Base-by-base conservation (phyloP, 2,797 vertebrate species). In the Coregonus suidteri region DNA sequence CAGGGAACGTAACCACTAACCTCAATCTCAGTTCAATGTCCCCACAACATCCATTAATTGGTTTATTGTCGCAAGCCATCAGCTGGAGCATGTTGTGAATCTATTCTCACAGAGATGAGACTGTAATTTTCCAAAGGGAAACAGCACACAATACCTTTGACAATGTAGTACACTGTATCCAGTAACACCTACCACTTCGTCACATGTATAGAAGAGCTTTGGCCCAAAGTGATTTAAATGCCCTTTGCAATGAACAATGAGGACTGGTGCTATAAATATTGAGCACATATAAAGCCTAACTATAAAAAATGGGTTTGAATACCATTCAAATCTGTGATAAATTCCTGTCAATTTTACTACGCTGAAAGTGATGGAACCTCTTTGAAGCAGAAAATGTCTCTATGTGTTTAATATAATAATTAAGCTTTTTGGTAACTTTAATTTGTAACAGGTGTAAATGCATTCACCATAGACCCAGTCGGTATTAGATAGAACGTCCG, bases 51-150 rank as follows among this genome's bases (percentile, higher is more conserved):
- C 41, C 41, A 47, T 47, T 2, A 9, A 47, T 47, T 47, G 2
- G 41, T 47, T 47, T 9, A 56, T 15, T 16, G 66, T 15, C 31
- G 15, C 15, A 4, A 66, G 65, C 65, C 25, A 31, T 25, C 25
- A 66, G 77, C 71, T 78, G 75, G 3, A 47, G 41, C 41, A 11
- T 47, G 7, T 74, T 76, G 47, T 71, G 74, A 64, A 80, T 56
- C 68, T 78, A 72, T 78, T 31, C 67, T 37, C 59, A 47, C 56
- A 56, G 37, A 71, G 70, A 65, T 75, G 41, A 47, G 41, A 69
- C 7, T 15, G 65, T 15, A 34, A 56, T 56, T 56, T 15, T 11
- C 65, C 31, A 9, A 47, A 62, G 7, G 59, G 20, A 62, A 9
- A 20, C n/a, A 59, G 7, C 7, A 25, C 56, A 59, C 56, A 62